Evolutionary conservation across 2,113 vertebrate genomes (phyloP).

Genomic region (Ciconia boyciana): DNA sequence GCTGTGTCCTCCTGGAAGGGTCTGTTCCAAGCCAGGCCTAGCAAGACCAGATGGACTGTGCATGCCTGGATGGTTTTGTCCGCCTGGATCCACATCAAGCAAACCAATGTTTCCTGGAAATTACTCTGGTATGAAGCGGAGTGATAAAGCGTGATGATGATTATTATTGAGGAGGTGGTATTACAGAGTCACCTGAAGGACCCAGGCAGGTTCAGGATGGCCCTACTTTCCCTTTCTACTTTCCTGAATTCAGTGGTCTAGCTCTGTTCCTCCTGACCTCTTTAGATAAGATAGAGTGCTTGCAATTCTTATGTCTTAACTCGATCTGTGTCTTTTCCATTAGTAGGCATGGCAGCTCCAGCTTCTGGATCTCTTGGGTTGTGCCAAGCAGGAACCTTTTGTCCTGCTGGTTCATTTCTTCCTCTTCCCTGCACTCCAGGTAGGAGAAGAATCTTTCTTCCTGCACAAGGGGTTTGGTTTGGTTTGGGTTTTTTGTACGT

Average conservation of each 20-base stretch:
- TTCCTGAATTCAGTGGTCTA: background rate
- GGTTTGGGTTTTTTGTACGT: background rate
- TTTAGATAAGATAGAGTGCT: background rate
- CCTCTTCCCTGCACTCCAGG: slow-evolving; percentile 65
- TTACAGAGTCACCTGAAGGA: background rate
- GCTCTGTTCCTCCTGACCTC: background rate
- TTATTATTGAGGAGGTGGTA: background rate
- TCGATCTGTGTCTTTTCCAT: background rate
- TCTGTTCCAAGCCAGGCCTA: slow-evolving; percentile 72
- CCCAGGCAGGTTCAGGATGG: background rate
- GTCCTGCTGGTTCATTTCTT: slow-evolving; percentile 51
- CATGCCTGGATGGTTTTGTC: slow-evolving; percentile 64
- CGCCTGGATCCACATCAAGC: slow-evolving; percentile 23
- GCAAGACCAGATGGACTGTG: slow-evolving; percentile 56
- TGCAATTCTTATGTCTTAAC: background rate
- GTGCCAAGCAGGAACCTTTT: slow-evolving; percentile 59
- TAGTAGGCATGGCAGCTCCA: background rate
- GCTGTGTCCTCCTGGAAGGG: slow-evolving; percentile 76
- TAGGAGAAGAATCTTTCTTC: background rate
- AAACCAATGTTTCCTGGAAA: background rate
- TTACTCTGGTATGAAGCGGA: background rate
- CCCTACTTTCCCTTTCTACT: background rate
- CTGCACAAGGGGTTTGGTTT: accelerated
- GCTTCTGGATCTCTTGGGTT: background rate
- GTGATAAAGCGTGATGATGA: accelerated